phyloP scores from a whole-genome alignment of 2,888 invertebrate genomes.

The Helicoverpa assulta region DNA sequence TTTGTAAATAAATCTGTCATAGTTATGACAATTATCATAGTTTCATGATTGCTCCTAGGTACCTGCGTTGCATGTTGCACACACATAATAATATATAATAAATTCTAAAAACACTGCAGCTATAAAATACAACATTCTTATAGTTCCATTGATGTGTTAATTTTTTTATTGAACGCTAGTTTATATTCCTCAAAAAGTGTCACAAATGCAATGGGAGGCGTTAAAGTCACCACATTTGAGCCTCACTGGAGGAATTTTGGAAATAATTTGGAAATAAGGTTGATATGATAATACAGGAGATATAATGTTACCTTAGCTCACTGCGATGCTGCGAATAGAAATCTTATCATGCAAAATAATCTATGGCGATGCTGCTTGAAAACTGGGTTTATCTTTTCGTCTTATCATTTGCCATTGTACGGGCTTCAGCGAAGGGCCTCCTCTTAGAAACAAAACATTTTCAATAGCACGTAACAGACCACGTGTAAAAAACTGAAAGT shows the following conservation, averaged over 20 bases:
- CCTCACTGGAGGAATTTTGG: no score
- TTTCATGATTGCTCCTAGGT: constrained; percentile 34
- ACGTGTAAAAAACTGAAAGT: not conserved
- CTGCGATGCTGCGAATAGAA: no score
- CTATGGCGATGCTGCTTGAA: no score
- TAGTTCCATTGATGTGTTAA: not conserved
- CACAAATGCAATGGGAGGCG: no score
- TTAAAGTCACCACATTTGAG: no score
- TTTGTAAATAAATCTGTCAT: constrained; percentile 40
- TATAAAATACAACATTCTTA: not conserved
- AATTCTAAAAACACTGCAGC: constrained; percentile 4
- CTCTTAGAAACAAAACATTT: constrained; percentile 3
- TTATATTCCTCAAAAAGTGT: not conserved
- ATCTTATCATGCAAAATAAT: no score
- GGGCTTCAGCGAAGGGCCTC: not conserved
- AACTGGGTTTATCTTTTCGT: no score
- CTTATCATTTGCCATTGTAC: not conserved
- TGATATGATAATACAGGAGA: not conserved
- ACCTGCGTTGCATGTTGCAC: constrained; percentile 22
- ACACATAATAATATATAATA: constrained; percentile 10
- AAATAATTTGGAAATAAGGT: not conserved
- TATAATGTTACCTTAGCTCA: no score
- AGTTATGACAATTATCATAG: constrained; percentile 29
- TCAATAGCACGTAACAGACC: not conserved
- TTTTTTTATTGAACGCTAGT: not conserved